Evolutionary conservation across 23 tunicate genomes (phyloP), one percentile per base, ranked within the genome.

Genomic region (Styela plicata): DNA sequence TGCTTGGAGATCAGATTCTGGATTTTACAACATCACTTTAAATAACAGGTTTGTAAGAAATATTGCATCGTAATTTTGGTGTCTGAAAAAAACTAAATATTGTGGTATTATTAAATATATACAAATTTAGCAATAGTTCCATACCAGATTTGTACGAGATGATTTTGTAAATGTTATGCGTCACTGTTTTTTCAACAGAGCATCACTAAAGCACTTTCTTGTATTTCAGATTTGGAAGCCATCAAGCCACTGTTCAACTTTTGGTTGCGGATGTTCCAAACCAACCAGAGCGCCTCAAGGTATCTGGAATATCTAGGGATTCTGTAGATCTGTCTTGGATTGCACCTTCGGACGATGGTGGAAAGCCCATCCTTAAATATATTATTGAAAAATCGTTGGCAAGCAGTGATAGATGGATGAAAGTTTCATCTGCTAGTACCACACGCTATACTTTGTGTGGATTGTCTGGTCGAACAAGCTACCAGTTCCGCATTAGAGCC

Each of bases 341-440:
- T 13, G 87, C 78, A 80, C 96, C 99, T 2, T 31, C 70, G 27
- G 99, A 95, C 74, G 83, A 86, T 69, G 99, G 99, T 24, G 99
- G 99, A 81, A 90, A 89, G 63, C 86, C 96, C 0, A 68, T 95
- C n/a, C 74, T 86, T 36, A 95, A 87, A 86, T 95, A 95, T 52
- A 69, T 84, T 33, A 84, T 95, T 61, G 99, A 95, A 77, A 95
- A 82, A 80, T 78, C 84, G 31, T 86, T 88, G 27, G 82, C 84
- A 3, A 74, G 87, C 19, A 74, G 96, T 34, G 89, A 90, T 19
- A 36, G 89, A 32, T 95, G 99, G 99, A 65, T 84, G 67, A 93
- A 86, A 68, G 89, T 87, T 16, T 85, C 94, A 0, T 86, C 99
- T 31, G 52, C 96, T 19, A 74, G 89, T 44, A 90, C 92, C 53